phyloP scores from a whole-genome alignment of 1,140 invertebrate species.

The Pomacea maculata region DNA sequence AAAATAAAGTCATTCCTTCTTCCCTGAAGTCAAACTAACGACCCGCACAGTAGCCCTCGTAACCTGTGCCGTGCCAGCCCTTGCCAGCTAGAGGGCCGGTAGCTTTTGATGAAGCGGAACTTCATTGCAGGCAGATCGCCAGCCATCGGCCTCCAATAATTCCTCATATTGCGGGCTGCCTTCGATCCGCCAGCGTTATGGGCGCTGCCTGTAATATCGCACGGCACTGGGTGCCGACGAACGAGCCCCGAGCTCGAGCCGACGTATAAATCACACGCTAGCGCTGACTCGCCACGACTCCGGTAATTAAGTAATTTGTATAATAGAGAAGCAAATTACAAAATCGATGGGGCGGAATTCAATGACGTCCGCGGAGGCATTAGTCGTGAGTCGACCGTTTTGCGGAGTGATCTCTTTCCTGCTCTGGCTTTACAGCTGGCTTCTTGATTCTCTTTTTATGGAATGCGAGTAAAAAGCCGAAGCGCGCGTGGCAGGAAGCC shows the following conservation, averaged over 20 bases:
- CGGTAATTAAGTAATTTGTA: constrained; percentile 37
- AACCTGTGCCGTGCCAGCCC: background rate
- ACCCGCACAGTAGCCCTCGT: background rate
- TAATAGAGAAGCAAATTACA: constrained; percentile 36
- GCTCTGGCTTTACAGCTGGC: constrained; percentile 17
- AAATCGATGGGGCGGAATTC: constrained; percentile 31
- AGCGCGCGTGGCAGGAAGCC: background rate
- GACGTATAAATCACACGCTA: constrained; percentile 26
- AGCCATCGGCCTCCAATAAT: constrained; percentile 28
- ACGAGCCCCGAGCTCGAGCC: constrained; percentile 18
- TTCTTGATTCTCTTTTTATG: constrained; percentile 27
- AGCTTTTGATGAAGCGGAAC: constrained; percentile 31
- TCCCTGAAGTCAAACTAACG: too few species aligned
- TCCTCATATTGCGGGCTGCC: constrained; percentile 25
- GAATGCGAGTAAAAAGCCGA: constrained; percentile 2
- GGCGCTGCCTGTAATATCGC: constrained; percentile 16
- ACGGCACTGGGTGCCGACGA: background rate
- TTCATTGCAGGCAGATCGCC: constrained; percentile 27
- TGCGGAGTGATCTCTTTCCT: constrained; percentile 18
- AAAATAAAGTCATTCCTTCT: background rate
- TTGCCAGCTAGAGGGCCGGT: background rate
- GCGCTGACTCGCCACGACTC: constrained; percentile 23
- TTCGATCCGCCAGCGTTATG: constrained; percentile 25
- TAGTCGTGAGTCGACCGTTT: constrained; percentile 3
- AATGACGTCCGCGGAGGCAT: constrained; percentile 18